Percentiles rank a stretch among this genome's conserved stretches.
Conservation (phyloP, 2,888 invertebrate genomes). For the Periphyllus acericola region DNA sequence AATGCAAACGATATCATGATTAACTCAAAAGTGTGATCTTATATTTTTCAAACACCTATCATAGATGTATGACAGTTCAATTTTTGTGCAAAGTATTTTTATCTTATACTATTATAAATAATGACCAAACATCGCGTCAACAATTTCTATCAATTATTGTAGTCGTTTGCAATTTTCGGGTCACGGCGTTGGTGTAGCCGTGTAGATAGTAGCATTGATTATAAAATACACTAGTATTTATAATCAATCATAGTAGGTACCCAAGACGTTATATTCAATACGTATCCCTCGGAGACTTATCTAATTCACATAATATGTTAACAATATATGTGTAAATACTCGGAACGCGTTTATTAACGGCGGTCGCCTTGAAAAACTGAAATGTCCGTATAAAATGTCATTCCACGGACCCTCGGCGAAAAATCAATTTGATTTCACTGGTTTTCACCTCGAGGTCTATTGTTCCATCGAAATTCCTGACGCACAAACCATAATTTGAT, state of each 20-base stretch:
- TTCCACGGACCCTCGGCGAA: constrained; percentile 24
- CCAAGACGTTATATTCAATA: not conserved
- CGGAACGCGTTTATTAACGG: constrained; percentile 1
- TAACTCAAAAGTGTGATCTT: not conserved
- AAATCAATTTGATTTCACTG: constrained; percentile 40
- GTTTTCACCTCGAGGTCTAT: constrained; percentile 40
- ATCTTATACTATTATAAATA: too few relatives aligned
- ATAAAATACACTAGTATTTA: too few relatives aligned
- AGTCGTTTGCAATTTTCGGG: not conserved
- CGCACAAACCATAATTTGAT: constrained; percentile 42
- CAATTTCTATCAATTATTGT: not conserved
- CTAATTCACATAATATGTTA: not conserved
- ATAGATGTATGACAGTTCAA: not conserved
- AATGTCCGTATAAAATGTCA: constrained; percentile 45
- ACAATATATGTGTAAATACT: not conserved
- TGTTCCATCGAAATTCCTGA: constrained; percentile 38
- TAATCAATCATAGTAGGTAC: too few relatives aligned
- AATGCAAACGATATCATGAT: not conserved
- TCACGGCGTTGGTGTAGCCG: not conserved
- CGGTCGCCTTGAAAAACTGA: constrained; percentile 24
- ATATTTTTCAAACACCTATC: not conserved
- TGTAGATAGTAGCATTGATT: too few relatives aligned
- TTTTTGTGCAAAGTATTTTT: not conserved
- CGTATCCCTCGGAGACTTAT: not conserved
- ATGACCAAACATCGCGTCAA: not conserved